Base-by-base conservation (phyloP, 1,140 invertebrate genomes). In the Solenopsis fugax region DNA sequence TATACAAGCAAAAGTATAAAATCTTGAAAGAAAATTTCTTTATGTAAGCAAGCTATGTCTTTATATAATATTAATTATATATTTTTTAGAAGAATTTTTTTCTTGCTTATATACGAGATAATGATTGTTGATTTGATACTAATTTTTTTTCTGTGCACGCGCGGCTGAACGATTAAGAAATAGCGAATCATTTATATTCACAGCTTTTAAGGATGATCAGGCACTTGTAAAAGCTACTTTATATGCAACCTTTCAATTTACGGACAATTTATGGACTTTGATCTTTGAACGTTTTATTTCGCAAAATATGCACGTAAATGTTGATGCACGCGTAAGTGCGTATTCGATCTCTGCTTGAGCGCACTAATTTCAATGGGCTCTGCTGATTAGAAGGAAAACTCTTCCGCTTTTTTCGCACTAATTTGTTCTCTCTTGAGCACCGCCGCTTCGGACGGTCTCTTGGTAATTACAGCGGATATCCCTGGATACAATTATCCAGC, bases 381-480 rank as follows among this genome's bases (percentile, higher is more conserved):
- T 50, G 41, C 69, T 29, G 29, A 62, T 75, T 37, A 75, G 13
- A 75, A 50, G 24, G 21, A 58, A 34, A 75, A 24, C 41, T 73
- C 24, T 50, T 81, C 37, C n/a, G 41, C n/a, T 84, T 84, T 82
- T 82, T 60, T 60, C 41, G 54, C 41, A 10, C 54, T 60, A 48
- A 18, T 65, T 64, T 9, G 5, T 45, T 24, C 45, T 54, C 56
- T 37, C 41, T 48, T 62, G 34, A 37, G 13, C 24, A 21, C 3
- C 21, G 13, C 2, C 21, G 29, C 24, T 52, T 37, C 52, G 37
- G 5, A 34, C 6, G 21, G 24, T 88, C 45, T 60, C 54, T 71
- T 48, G 12, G 21, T 34, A 93, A 93, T 93, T 93, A 92, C 89
- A 58, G 65, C 77, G 48, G 67, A 89, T 84, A 75, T 84, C 69